Evolutionary conservation across 2,113 vertebrate species (phyloP).

Genomic region (Erpornis zantholeuca): DNA sequence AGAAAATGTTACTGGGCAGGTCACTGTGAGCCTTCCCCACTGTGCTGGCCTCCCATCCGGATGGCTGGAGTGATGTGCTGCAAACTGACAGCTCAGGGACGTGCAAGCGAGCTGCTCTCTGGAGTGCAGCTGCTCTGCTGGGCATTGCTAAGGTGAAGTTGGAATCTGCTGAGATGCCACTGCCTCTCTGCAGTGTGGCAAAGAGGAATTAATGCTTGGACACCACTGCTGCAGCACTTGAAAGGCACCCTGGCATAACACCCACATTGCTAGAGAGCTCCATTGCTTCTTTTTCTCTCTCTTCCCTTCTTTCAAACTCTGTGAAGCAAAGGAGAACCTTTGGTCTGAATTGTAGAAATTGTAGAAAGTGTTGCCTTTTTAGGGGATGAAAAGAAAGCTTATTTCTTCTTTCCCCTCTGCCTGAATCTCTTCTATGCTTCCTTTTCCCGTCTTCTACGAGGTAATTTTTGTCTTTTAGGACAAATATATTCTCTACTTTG

Average conservation of each 20-base stretch:
- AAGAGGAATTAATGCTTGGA: conserved; percentile 16
- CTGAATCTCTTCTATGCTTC: not conserved
- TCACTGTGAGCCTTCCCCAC: not conserved
- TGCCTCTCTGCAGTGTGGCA: not conserved
- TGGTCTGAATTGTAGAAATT: not conserved
- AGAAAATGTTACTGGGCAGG: not conserved
- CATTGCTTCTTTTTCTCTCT: not conserved
- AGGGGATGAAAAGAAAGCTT: not conserved
- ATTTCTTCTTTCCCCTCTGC: not conserved
- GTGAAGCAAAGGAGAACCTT: not conserved
- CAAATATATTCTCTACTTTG: not conserved
- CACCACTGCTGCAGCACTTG: not conserved
- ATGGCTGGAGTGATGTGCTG: conserved; percentile 37
- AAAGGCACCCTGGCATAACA: not conserved
- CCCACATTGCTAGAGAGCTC: not conserved
- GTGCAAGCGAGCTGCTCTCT: not conserved
- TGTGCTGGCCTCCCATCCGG: not conserved
- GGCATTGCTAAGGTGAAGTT: conserved; percentile 8
- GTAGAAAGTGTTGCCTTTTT: not conserved
- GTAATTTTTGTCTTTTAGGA: not conserved
- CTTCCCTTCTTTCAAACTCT: not conserved
- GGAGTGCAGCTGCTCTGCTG: conserved; percentile 58
- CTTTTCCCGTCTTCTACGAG: not conserved
- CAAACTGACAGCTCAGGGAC: conserved; percentile 35
- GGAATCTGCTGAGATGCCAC: not conserved